phyloP scores from a whole-genome alignment of 2,113 vertebrate genomes.

The Oreochromis spilurus region DNA sequence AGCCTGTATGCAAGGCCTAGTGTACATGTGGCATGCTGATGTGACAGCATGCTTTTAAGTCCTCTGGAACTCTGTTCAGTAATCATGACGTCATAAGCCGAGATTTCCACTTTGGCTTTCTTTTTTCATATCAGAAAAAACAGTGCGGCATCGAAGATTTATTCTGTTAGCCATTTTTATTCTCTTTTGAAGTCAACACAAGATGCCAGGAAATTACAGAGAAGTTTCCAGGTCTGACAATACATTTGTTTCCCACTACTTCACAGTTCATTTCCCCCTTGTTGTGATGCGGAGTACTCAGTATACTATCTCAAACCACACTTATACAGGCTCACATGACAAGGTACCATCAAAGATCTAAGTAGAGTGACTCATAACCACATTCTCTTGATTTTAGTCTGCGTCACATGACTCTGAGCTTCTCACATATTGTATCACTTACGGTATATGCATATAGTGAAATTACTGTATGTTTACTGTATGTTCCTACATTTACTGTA shows the following conservation, averaged over 20 bases:
- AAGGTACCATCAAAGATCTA: constrained; percentile 40
- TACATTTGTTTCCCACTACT: constrained; percentile 24
- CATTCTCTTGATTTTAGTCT: constrained; percentile 36
- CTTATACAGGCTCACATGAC: constrained; percentile 50
- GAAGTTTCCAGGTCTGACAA: constrained; percentile 32
- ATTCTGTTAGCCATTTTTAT: neutral
- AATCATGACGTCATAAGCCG: neutral
- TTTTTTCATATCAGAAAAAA: neutral
- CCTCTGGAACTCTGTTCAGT: neutral
- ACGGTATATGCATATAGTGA: neutral
- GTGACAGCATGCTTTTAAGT: neutral
- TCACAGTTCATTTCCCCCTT: neutral
- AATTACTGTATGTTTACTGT: neutral
- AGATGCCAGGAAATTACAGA: constrained; percentile 42
- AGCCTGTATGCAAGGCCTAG: neutral
- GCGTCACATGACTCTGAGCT: neutral
- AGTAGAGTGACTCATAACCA: constrained; percentile 53
- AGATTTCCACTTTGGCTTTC: neutral
- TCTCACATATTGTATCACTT: constrained; percentile 9
- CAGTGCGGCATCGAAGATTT: neutral
- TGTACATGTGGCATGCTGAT: neutral
- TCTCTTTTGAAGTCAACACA: constrained; percentile 1
- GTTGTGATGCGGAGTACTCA: constrained; percentile 14
- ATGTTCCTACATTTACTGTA: neutral
- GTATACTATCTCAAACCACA: constrained; percentile 24